Conservation (phyloP, 2,113 vertebrate species). For the Plectropomus leopardus region DNA sequence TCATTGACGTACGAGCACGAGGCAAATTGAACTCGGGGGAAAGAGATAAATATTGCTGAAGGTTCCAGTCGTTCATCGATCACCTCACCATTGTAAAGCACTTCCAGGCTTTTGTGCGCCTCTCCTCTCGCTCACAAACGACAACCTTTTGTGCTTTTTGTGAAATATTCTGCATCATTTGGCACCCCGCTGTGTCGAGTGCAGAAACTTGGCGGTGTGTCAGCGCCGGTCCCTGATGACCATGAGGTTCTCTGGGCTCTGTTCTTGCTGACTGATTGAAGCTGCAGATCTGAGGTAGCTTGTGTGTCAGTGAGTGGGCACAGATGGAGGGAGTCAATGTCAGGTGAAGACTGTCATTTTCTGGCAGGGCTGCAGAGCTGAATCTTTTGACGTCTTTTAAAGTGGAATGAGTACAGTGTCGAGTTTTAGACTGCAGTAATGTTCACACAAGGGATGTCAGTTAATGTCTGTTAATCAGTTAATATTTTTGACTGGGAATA, state of each 20-base stretch:
- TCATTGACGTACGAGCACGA: conserved; percentile 16
- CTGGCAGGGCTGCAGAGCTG: neutral
- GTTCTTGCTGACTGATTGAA: conserved; percentile 68
- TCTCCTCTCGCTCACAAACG: conserved; percentile 28
- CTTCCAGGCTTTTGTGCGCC: conserved; percentile 14
- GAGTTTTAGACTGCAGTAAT: neutral
- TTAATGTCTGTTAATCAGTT: no score
- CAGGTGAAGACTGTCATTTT: conserved; percentile 39
- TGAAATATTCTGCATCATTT: conserved; percentile 42
- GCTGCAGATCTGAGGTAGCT: conserved; percentile 57
- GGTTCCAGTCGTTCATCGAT: conserved; percentile 11
- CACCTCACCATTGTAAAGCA: conserved; percentile 17
- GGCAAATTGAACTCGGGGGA: conserved; percentile 50
- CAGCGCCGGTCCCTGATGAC: conserved; percentile 55
- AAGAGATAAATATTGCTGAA: conserved; percentile 21
- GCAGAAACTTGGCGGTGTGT: conserved; percentile 45
- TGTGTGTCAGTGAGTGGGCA: conserved; percentile 42
- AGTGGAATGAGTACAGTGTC: neutral
- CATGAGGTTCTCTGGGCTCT: conserved; percentile 29
- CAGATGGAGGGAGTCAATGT: conserved; percentile 49
- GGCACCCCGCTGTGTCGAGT: conserved; percentile 39
- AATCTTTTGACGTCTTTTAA: conserved; percentile 2
- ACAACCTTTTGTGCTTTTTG: conserved; percentile 50
- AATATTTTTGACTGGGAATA: no score
- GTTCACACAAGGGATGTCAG: neutral